Base-by-base conservation (phyloP, 2,888 invertebrate genomes). In the Incurvaria masculella region DNA sequence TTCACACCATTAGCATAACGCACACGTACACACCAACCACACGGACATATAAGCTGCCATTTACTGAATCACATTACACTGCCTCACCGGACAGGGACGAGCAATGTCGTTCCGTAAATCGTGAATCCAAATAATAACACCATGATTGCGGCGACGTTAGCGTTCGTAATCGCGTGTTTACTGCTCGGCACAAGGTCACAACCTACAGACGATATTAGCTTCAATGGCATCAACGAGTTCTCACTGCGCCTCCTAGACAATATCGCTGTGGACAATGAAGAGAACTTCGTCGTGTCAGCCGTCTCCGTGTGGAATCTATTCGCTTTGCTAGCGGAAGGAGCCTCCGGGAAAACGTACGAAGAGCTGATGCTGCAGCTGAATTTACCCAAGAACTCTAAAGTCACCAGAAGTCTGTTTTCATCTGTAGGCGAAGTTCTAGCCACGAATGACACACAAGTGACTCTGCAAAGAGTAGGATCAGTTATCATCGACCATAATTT, bases 301-400 rank as follows among this genome's bases (percentile, higher is more conserved):
- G 49, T 78, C 2, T 78, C 79, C 1, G 60, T 74, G 2, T 79
- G 79, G 79, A 72, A 68, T 45, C 61, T 74, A 20, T 71, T 75
- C 55, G 60, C 78, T 0, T 56, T 78, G 6, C 57, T 76, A 16
- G 72, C 76, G 2, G 75, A 76, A 61, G 75, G 72, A 45, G 70
- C 75, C 0, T 59, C 75, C 0, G 75, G 74, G 2, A 65, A 72
- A 45, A 76, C 76, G 0, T 76, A 70, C 49, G 50, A 61, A 14
- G 72, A 76, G 55, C 54, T 76, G n/a, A 63, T 71, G 58, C 64
- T 54, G 44, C 65, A 63, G 4, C 54, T 76, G 10, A 58, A 61
- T 42, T 51, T 76, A 1, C 74, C 76, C 1, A 64, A 61, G 21
- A 74, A 74, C 52, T 55, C 69, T 11, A 59, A 61, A 16, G 59